These are phyloP conservation scores for Lasioglossum villosulum DNA, from an alignment of 2,888 invertebrate species.

Conservation along the genomic window DNA sequence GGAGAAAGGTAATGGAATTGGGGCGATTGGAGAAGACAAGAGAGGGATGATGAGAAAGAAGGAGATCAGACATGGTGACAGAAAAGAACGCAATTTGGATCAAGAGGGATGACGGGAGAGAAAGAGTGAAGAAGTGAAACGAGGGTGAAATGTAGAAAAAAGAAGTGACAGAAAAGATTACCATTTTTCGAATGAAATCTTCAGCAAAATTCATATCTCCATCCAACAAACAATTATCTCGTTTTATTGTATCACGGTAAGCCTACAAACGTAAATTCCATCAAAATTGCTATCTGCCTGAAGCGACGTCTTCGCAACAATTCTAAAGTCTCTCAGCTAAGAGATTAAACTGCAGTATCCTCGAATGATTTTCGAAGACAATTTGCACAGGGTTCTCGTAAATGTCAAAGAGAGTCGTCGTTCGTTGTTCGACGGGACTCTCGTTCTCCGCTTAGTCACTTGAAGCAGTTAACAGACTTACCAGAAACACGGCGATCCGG, in stretches of 20 bases:
- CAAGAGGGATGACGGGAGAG: not conserved
- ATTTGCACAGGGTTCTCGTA: not conserved
- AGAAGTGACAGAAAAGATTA: not conserved
- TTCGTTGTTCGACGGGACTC: not conserved
- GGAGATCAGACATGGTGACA: not conserved
- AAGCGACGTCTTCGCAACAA: not conserved
- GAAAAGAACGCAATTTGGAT: not conserved
- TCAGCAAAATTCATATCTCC: not conserved
- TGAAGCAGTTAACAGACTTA: too few relatives aligned
- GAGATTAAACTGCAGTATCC: not conserved
- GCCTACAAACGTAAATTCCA: not conserved
- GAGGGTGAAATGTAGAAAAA: not conserved
- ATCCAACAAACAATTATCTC: not conserved
- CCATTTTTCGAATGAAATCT: not conserved
- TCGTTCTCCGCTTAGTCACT: not conserved
- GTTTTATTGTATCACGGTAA: too few relatives aligned
- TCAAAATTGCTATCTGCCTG: not conserved
- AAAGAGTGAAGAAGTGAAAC: not conserved
- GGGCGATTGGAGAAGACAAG: not conserved
- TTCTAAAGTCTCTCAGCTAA: not conserved
- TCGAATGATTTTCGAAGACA: not conserved
- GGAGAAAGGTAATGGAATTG: not conserved
- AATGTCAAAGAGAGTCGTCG: not conserved
- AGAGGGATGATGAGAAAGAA: not conserved
- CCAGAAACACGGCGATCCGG: not conserved